Evolutionary conservation across 2,888 invertebrate genomes (phyloP), one percentile per base, ranked within the genome.

Genomic region (Aspidiotus destructor): DNA sequence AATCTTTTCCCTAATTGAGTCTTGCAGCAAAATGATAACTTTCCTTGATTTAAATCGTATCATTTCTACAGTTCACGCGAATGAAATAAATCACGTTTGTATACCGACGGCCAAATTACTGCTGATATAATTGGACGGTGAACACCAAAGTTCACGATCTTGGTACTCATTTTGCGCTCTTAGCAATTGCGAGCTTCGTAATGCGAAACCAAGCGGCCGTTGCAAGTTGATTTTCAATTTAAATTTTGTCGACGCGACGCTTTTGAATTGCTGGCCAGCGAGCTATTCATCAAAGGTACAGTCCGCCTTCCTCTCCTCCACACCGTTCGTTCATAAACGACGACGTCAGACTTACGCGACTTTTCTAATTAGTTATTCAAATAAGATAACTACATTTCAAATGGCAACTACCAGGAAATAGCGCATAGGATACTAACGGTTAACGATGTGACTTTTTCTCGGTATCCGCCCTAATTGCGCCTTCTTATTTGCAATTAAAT

Each of bases 341-440:
- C 48, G 48, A 48, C 48, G 58, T n/a, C 15, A 58, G 58, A 40
- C 40, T 11, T 28, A 28, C 10, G 55, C 64, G 65, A 65, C 58
- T 44, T 58, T 28, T 57, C 42, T 48, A 65, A 65, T 65, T 65
- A 65, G 58, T 65, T 58, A 65, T 65, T 65, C 65, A 65, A 65
- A 65, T 65, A 57, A 65, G 42, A 48, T 65, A 65, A 65, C 57
- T 57, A 65, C 65, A 65, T 65, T 65, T 65, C 65, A 57, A 65
- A 58, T 65, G 48, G 58, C 58, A 65, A 65, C 58, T 48, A n/a
- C 48, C 11, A 48, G 48, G 48, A 48, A 48, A 48, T 48, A 48
- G 10, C 48, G n/a, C 28, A 28, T 5, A 48, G 48, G 48, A n/a
- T 48, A n/a, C n/a, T n/a, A 3, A 48, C 48, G 48, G 48, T 48